Evolutionary conservation across 2,113 vertebrate genomes (phyloP).

Genomic region (Oncorhynchus keta): DNA sequence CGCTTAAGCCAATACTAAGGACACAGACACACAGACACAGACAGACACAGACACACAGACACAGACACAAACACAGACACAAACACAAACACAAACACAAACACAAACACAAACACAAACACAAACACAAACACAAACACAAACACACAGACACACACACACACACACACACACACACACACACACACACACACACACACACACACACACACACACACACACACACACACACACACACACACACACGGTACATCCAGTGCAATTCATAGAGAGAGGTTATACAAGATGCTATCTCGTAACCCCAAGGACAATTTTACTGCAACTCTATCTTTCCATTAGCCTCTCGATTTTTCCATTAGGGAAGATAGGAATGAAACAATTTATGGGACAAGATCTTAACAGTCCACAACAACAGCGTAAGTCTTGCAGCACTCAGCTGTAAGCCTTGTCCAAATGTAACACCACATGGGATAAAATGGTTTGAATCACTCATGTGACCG

Average conservation of each 20-base stretch:
- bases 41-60: neutral
- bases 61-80: neutral
- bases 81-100: neutral
- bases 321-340: constrained; percentile 17
- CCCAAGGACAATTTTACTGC: neutral
- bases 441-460: constrained; percentile 25
- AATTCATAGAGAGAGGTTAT: neutral
- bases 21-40: neutral
- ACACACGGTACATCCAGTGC: neutral
- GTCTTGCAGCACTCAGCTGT: constrained; percentile 26
- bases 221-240: neutral
- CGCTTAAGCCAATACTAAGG: neutral
- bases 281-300: neutral
- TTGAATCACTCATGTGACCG: constrained; percentile 7
- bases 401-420: constrained; percentile 28
- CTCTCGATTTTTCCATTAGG: neutral
- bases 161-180: neutral
- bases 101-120: neutral
- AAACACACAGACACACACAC: neutral
- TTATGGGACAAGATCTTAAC: constrained; percentile 20
- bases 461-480: constrained; percentile 7
- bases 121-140: neutral
- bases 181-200: neutral
- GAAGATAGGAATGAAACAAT: constrained; percentile 7
- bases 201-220: neutral